Evolutionary conservation across 2,113 vertebrate species (phyloP).

Genomic region (Glaucidium brasilianum): DNA sequence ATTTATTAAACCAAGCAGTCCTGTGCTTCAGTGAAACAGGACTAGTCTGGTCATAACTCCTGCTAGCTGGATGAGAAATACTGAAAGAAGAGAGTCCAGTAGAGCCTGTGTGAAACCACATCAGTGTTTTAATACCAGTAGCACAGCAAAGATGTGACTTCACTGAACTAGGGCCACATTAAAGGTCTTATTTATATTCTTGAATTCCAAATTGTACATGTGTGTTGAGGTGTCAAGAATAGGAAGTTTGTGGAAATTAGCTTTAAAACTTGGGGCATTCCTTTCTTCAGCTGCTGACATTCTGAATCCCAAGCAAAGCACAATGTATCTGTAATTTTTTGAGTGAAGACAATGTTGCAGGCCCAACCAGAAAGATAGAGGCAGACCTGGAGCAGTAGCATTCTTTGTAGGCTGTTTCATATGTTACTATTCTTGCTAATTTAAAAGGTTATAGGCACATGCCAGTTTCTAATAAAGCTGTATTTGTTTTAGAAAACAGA

Average conservation of each 20-base stretch:
- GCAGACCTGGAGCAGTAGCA: neutral
- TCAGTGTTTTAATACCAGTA: neutral
- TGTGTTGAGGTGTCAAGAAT: neutral
- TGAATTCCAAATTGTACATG: neutral
- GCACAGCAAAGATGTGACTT: neutral
- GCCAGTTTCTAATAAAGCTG: neutral
- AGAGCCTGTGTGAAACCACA: neutral
- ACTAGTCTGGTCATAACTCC: neutral
- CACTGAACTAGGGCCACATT: neutral
- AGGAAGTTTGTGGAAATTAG: neutral
- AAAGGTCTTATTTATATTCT: neutral
- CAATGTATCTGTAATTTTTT: neutral
- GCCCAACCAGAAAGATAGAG: neutral
- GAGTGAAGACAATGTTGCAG: neutral
- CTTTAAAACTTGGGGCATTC: neutral
- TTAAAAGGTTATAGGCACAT: neutral
- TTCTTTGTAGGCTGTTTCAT: neutral
- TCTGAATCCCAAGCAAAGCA: neutral
- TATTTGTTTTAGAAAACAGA: slow-evolving; percentile 90
- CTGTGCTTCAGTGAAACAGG: neutral
- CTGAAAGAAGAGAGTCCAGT: neutral
- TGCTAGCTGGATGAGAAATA: neutral
- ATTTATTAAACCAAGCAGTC: neutral
- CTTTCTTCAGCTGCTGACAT: neutral
- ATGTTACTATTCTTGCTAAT: neutral